Base-by-base conservation (phyloP, 2,888 invertebrate species). In the Gisinianus flammeolus region DNA sequence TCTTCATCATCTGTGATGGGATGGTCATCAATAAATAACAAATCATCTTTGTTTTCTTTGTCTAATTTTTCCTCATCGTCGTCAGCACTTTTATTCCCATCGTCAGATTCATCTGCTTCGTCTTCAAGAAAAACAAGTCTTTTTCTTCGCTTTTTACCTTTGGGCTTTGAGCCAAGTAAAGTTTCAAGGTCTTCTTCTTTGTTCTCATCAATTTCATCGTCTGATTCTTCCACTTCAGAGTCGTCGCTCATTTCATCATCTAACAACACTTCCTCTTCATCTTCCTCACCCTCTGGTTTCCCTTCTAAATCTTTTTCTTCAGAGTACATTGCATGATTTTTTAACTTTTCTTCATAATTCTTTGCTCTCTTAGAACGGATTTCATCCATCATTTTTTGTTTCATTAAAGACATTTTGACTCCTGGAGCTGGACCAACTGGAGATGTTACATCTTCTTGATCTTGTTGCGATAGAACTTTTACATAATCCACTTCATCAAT, bases 61-160 rank as follows among this genome's bases (percentile, higher is more conserved):
- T 85, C 19, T 78, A 80, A 3, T 85, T 81, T 6, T 81, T 71
- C 77, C 26, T 77, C 77, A 54, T 77, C 77, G 22, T 77, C 78
- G 35, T 78, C 78, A 28, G 8, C 68, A 58, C 74, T 78, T 2
- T 30, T 12, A 35, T 24, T 33, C 8, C 62, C 66, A 6, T 30
- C 77, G 16, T 73, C 78, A 4, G 74, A 68, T 33, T 78, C 78
- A 28, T 74, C 74, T 19, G 74, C 78, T 58, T 78, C 78, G 1
- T 78, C 78, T 87, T 89, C 90, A 68, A 89, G 90, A 82, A 89
- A 90, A 1, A 87, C 80, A n/a, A 90, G 86, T 30, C 77, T 22
- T 54, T 69, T 71, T 22, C 62, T 56, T 79, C 3, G 86, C 76
- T 56, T 85, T 85, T 76, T 56, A 35, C 6, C 6, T 35, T 85